Evolutionary conservation across 2,113 vertebrate species (phyloP).

Genomic region (Poecilia latipinna): DNA sequence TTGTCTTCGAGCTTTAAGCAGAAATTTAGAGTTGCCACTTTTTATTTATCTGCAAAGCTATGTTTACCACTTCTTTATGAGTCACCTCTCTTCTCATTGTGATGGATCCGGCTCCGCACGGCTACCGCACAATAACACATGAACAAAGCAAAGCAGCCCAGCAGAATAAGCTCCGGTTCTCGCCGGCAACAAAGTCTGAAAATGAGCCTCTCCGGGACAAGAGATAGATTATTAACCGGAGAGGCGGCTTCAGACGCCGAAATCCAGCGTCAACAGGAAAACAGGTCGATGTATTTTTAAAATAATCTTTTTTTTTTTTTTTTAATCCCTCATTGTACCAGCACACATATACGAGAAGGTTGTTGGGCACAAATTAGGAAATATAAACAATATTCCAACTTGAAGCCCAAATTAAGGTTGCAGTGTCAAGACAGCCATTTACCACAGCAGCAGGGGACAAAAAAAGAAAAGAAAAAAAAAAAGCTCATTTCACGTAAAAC

Average conservation of each 20-base stretch:
- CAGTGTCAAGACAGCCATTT: neutral
- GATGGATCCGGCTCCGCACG: conserved; percentile 20
- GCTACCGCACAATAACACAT: conserved; percentile 5
- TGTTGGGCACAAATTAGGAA: neutral
- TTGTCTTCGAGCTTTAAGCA: conserved; percentile 23
- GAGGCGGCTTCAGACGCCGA: neutral
- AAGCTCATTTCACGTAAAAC: neutral
- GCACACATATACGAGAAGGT: neutral
- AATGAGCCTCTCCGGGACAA: conserved; percentile 1
- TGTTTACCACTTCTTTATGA: conserved; percentile 36
- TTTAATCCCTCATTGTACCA: neutral
- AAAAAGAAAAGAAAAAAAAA: neutral
- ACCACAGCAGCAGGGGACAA: neutral
- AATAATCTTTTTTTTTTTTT: neutral
- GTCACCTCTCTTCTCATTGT: conserved; percentile 10
- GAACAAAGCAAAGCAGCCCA: conserved; percentile 1
- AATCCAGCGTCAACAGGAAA: neutral
- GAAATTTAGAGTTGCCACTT: conserved; percentile 25
- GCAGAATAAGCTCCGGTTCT: neutral
- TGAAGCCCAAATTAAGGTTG: conserved; percentile 21
- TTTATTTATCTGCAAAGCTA: conserved; percentile 21
- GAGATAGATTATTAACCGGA: neutral
- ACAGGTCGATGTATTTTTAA: neutral
- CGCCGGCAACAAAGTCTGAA: neutral
- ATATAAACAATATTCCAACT: conserved; percentile 4